Evolutionary conservation across 2,113 vertebrate genomes (phyloP).

Genomic region (Hucho hucho): DNA sequence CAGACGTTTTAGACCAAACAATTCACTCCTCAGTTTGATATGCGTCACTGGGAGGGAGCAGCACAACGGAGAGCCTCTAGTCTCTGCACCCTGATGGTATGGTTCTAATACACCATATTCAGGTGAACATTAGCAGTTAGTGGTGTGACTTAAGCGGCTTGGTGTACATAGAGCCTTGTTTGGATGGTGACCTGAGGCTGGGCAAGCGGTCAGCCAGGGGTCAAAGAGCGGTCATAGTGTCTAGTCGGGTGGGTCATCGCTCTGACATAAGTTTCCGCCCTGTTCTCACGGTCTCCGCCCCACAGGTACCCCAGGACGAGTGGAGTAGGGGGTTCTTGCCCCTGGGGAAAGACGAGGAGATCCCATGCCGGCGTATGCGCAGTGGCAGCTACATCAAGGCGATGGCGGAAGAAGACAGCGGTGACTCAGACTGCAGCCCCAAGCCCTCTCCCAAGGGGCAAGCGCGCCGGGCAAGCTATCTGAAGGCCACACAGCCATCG

Average conservation of each 20-base stretch:
- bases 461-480: constrained; percentile 94
- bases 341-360: constrained; percentile 84
- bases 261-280: too few relatives aligned
- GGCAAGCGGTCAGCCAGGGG: neutral
- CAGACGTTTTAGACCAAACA: constrained; percentile 40
- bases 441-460: constrained; percentile 93
- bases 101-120: constrained; percentile 21
- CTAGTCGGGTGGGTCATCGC: neutral
- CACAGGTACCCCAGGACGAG: constrained; percentile 91
- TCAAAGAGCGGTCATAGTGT: neutral
- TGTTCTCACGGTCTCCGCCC: neutral
- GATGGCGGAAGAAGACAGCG: constrained; percentile 95
- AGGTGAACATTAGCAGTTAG: neutral
- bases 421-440: constrained; percentile 90
- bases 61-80: constrained; percentile 30
- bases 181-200: neutral
- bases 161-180: neutral
- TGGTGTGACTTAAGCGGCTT: too few relatives aligned
- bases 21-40: constrained; percentile 48
- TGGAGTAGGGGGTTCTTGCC: constrained; percentile 84
- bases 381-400: constrained; percentile 98
- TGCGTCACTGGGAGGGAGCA: constrained; percentile 43
- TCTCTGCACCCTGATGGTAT: constrained; percentile 46
- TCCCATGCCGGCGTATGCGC: constrained; percentile 94
- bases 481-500: constrained; percentile 97